A percentile compares a stretch with the other conserved stretches of the same genome.
phyloP scores from a whole-genome alignment of 2,113 vertebrate species.

The Toxotes chatareus region DNA sequence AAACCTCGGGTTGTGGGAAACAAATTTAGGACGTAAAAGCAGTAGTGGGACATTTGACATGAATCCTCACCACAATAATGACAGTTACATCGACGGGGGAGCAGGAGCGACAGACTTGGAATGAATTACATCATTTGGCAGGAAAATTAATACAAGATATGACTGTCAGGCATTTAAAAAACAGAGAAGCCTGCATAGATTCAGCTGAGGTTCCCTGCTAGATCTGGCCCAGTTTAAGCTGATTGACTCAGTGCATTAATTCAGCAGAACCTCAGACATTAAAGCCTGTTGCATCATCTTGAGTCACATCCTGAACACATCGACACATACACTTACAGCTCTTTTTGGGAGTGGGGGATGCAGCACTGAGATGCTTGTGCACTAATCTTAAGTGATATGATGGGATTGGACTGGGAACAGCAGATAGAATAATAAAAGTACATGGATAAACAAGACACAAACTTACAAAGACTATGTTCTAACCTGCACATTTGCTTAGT shows the following conservation, averaged over 20 bases:
- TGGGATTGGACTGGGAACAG: not conserved
- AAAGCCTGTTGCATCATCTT: constrained; percentile 31
- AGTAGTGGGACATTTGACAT: not conserved
- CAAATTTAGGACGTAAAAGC: not conserved
- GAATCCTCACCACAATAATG: not conserved
- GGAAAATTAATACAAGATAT: constrained; percentile 15
- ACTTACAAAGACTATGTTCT: not conserved
- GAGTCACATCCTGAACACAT: constrained; percentile 20
- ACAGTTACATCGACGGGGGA: constrained; percentile 1
- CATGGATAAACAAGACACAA: not conserved
- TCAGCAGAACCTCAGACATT: constrained; percentile 7
- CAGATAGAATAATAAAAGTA: not conserved
- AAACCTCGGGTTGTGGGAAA: not conserved
- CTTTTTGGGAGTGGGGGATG: not conserved
- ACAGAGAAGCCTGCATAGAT: not conserved
- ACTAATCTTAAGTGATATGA: not conserved
- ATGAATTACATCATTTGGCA: constrained; percentile 22
- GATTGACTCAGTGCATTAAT: constrained; percentile 32
- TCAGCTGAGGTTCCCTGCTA: not conserved
- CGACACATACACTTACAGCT: not conserved
- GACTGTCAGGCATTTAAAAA: constrained; percentile 21
- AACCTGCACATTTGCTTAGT: not conserved
- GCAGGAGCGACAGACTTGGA: not conserved
- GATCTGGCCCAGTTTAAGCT: constrained; percentile 12
- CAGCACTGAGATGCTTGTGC: not conserved